Evolutionary conservation across 2,888 invertebrate species (phyloP), one percentile per base, ranked within the genome.

Genomic region (Pasiphila rectangulata): DNA sequence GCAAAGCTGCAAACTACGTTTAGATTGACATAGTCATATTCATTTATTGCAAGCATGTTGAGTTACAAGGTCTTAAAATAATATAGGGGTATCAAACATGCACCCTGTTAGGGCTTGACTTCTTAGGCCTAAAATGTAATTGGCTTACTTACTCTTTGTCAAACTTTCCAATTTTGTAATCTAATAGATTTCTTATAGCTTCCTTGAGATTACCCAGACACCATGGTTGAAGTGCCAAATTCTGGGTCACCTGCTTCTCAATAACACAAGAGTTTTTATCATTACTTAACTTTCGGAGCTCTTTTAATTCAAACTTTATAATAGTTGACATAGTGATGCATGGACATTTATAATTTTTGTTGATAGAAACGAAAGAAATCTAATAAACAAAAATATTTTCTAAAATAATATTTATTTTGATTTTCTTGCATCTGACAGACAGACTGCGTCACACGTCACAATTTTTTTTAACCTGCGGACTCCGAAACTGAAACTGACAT

Each of bases 151-250:
- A 93, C 93, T 90, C 90, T 69, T 89, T 83, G 62, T 92, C 91
- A 66, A 90, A 93, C 72, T 88, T 90, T 53, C 91, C 90, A 47
- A 93, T 85, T 73, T 88, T 90, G 55, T 86, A 86, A 62, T 89
- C 88, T 34, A 93, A 70, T 57, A 92, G 78, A 59, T 91, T 91
- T 65, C 90, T 90, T 3, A 93, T 74, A 4, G 92, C 90, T 50
- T 88, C 83, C 42, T 87, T 90, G 15, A 92, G 61, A 61, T 92
- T 89, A 21, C 89, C 90, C 30, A 93, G 78, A 65, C 93, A 91
- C 84, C 90, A 91, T 3, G 93, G 93, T 69, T 92, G 91, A 36
- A 93, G 65, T 0, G 90, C 89, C 39, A 93, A 61, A 60, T 92
- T 92, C 68, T 91, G 90, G 13, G 80, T 90, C 4, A 87, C 80